Evolutionary conservation across 35 echinoderm and acorn worm genomes (phyloP).

Genomic region (Patiria miniata): DNA sequence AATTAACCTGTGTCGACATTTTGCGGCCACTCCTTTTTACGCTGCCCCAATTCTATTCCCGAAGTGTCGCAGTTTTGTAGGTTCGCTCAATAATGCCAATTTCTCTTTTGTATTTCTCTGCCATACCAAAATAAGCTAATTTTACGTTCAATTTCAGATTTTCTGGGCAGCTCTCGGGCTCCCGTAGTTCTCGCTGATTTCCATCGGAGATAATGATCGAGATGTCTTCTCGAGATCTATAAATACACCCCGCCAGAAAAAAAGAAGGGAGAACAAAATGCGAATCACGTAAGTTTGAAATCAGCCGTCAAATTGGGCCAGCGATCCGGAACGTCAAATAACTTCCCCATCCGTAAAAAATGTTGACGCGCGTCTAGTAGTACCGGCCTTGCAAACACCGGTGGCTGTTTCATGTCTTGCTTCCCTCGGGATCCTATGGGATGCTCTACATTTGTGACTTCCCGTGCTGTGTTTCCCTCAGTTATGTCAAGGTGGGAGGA

Average conservation of each 20-base stretch:
- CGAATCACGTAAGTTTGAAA: constrained; percentile 31
- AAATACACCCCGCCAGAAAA: neutral
- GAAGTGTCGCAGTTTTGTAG: neutral
- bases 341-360: constrained; percentile 33
- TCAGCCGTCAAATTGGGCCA: constrained; percentile 30
- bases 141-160: too few species aligned
- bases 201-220: constrained; percentile 6
- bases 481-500: too few species aligned
- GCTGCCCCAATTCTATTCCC: neutral
- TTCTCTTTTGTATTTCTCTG: neutral
- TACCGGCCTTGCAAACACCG: neutral
- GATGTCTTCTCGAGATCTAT: neutral
- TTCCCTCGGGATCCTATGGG: too few species aligned
- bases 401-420: neutral
- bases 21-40: neutral
- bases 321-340: constrained; percentile 19
- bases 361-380: constrained; percentile 22
- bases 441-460: too few species aligned
- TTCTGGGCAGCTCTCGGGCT: too few species aligned
- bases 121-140: neutral
- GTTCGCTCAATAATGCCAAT: neutral
- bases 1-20: too few species aligned
- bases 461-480: too few species aligned
- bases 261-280: neutral
- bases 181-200: too few species aligned